phyloP scores from a whole-genome alignment of 2,113 vertebrate species.

The Lipotes vexillifer region DNA sequence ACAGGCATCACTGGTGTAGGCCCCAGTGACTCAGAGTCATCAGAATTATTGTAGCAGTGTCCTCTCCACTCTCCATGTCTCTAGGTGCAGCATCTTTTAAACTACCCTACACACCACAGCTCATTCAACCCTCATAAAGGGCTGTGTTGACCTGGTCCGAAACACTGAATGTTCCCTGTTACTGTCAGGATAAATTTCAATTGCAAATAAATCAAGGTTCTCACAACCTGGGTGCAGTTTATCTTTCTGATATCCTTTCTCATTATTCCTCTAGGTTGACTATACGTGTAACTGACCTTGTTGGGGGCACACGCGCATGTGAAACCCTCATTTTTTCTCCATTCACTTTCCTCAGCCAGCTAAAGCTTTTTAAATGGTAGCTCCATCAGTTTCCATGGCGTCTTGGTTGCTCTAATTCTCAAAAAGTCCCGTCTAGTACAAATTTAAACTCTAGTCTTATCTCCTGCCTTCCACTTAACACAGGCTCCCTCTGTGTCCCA shows the following conservation, averaged over 20 bases:
- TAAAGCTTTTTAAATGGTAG: neutral
- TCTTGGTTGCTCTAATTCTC: neutral
- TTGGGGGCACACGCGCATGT: neutral
- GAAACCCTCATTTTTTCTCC: neutral
- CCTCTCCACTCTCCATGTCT: neutral
- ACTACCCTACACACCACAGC: accelerated
- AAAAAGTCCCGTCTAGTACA: neutral
- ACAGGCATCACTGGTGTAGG: neutral
- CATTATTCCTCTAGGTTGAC: neutral
- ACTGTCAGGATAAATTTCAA: neutral
- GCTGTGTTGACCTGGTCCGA: neutral
- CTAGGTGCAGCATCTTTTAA: neutral
- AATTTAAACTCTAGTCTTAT: neutral
- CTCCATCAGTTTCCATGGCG: neutral
- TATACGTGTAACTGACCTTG: neutral
- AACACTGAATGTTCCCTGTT: neutral
- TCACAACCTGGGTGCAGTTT: neutral
- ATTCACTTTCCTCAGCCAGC: neutral
- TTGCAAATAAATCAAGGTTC: neutral
- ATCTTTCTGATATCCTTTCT: neutral
- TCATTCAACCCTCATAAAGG: neutral
- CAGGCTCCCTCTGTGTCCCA: neutral
- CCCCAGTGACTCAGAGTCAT: neutral
- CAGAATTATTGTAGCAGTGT: neutral
- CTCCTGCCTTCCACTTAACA: neutral